Evolutionary conservation across 2,113 vertebrate species (phyloP), one percentile per base, ranked within the genome.

Genomic region (Eublepharis macularius): DNA sequence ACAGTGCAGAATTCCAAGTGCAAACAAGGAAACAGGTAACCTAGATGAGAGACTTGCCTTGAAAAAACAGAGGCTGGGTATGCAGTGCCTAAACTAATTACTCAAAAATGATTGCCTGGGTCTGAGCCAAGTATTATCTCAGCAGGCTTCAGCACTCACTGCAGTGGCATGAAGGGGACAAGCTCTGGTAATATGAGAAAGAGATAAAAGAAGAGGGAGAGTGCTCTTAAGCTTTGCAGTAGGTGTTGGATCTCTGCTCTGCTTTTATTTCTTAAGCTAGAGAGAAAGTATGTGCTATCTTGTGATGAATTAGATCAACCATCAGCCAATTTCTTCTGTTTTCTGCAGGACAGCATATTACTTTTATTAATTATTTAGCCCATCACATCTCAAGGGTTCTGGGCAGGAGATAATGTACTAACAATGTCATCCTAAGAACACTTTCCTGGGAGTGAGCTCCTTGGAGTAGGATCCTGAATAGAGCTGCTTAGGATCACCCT

Each of bases 91-190:
- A 94, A 90, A 91, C 92, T 92, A 94, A 95, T 93, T 94, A 95
- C 92, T 95, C 88, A 89, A 92, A 96, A 96, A 94, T 93, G 94
- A 93, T 95, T 95, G 94, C 94, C 91, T 92, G 95, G 94, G 94
- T 77, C 78, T 68, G 90, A 69, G 94, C 96, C 96, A 96, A 93
- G 82, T 81, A 92, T 96, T 96, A 96, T 92, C 93, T 97, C 95
- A 96, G 72, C 91, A 63, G 84, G 92, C 90, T 92, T 89, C 83
- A 81, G 91, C 10, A 17, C 84, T 88, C 47, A 77, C 93, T 93
- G 91, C 90, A 87, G 82, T 93, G 93, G 95, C 94, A 96, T 92
- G 94, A 92, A 90, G 24, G 84, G 90, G 88, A 90, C 90, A 95
- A 93, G 92, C 92, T 86, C 80, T 34, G 2, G 93, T 91, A 93